These are phyloP conservation scores for Brachionus sp. DNA, from an alignment of 1,140 invertebrate species.

Conservation along the genomic window DNA sequence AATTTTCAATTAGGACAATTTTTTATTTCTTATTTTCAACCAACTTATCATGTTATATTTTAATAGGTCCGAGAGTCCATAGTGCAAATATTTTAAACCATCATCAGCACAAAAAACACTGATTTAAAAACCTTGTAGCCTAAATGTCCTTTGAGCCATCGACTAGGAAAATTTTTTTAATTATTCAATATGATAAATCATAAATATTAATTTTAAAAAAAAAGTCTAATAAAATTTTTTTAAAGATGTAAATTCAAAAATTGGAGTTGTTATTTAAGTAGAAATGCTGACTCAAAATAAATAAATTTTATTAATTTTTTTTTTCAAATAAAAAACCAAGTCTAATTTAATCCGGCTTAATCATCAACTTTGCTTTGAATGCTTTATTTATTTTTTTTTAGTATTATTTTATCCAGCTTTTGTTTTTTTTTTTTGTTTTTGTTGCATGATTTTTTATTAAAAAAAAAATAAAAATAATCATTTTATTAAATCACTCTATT, in stretches of 20 bases:
- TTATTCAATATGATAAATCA: neutral
- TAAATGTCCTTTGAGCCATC: neutral
- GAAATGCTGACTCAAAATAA: neutral
- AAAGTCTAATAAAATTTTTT: neutral
- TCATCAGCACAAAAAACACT: neutral
- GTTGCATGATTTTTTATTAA: neutral
- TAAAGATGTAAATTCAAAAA: conserved; percentile 6
- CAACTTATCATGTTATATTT: neutral
- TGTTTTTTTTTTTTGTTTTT: conserved; percentile 1
- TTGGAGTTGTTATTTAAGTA: neutral
- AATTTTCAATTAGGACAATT: too few species aligned
- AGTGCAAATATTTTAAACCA: neutral
- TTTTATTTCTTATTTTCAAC: neutral
- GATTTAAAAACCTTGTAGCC: neutral
- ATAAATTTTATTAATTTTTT: neutral
- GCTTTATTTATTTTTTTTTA: neutral
- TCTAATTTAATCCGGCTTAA: neutral
- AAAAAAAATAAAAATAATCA: neutral
- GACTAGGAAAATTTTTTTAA: neutral
- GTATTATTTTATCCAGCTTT: neutral
- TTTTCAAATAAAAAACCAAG: neutral
- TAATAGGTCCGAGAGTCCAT: neutral
- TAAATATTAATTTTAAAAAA: neutral
- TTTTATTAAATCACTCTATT: neutral
- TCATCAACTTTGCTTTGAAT: neutral